Evolutionary conservation across 2,888 invertebrate species (phyloP).

Genomic region (Spilarctia lutea): DNA sequence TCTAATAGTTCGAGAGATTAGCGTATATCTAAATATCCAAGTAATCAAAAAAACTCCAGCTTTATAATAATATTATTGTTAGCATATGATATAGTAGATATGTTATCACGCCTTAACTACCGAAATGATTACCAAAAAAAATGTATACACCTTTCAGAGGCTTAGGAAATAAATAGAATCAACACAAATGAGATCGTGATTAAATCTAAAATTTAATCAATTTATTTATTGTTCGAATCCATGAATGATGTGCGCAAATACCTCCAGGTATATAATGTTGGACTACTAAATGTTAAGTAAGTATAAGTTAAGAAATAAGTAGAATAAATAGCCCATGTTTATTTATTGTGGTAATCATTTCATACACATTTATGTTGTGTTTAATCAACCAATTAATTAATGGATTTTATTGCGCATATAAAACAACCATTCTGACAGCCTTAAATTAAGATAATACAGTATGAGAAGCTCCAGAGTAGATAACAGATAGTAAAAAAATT

Average conservation of each 20-base stretch:
- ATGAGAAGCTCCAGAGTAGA: too few relatives aligned
- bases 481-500: too few relatives aligned
- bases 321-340: neutral
- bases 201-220: neutral
- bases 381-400: neutral
- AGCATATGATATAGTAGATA: too few relatives aligned
- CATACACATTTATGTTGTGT: neutral
- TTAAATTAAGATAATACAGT: neutral
- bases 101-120: neutral
- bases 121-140: neutral
- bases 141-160: neutral
- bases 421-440: neutral
- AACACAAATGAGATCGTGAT: neutral
- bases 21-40: too few relatives aligned
- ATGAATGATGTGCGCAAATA: neutral
- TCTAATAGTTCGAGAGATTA: too few relatives aligned
- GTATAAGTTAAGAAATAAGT: neutral
- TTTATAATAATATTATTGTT: too few relatives aligned
- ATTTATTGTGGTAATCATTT: neutral
- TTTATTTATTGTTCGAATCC: neutral
- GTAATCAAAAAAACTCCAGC: too few relatives aligned
- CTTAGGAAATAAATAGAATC: neutral
- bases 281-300: neutral
- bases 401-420: neutral
- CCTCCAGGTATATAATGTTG: neutral